Evolutionary conservation across 2,113 vertebrate species (phyloP), one percentile per base, ranked within the genome.

Genomic region (Tretioscincus oriximinensis): DNA sequence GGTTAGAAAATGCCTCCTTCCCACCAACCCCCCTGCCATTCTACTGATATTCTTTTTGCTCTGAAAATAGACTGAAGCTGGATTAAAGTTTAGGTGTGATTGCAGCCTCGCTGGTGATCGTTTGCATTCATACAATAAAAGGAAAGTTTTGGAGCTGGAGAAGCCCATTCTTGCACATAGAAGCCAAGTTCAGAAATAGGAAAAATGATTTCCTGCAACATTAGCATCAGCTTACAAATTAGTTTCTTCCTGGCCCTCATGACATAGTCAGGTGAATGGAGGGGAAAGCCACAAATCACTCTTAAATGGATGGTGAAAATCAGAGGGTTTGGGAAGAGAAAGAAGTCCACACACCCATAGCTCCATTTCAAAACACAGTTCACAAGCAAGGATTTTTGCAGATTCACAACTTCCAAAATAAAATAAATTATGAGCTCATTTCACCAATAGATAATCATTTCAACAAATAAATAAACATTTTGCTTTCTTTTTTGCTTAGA

Each of bases 161-260:
- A 24, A 67, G 22, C 5, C 29, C 10, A 14, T 28, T 5, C 49
- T 9, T 1, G 7, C 2, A 1, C 28, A 31, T n/a, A 49, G 18
- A 9, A 18, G 54, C 54, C 54, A 5, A 58, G 16, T 21, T 16
- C 35, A 49, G 24, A 45, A 5, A 74, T 58, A 29, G 64, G 72
- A 21, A 26, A n/a, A 16, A 58, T 31, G 9, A 26, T 12, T 58
- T 20, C 28, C 65, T 24, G 47, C 21, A 1, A 31, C 22, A 35
- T 89, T 86, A 81, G 87, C 85, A 90, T 81, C 1, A 0, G 2
- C 76, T 85, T 84, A 87, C 77, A 35, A 54, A 28, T 0, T 84
- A 65, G 35, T n/a, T 3, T 11, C 49, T 70, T 68, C 58, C 49
- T 29, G n/a, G 29, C 0, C 1, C 76, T 77, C 81, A 81, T 76